These are phyloP conservation scores for Pterois miles DNA, from an alignment of 2,797 vertebrate genomes.

Conservation along the genomic window DNA sequence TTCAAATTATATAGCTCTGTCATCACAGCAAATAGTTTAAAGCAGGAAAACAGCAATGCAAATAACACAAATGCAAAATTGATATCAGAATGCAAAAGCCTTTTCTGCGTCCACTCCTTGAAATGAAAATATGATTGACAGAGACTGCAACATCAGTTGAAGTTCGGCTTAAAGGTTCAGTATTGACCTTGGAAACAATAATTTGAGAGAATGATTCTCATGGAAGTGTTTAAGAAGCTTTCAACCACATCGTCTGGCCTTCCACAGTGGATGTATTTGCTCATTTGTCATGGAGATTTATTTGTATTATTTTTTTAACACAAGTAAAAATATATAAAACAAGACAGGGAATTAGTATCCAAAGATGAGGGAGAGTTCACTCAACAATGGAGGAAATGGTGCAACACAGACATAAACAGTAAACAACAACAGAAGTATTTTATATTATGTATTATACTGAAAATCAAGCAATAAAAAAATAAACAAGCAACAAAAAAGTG, in stretches of 20 bases:
- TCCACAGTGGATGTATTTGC: background rate
- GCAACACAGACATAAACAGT: rapidly evolving
- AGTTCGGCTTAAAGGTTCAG: background rate
- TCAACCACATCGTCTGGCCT: background rate
- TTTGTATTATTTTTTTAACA: no score
- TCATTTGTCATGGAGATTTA: background rate
- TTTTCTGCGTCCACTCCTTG: background rate
- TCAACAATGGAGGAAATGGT: no score
- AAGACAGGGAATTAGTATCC: no score
- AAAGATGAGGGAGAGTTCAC: no score
- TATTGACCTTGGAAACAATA: background rate
- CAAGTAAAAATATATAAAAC: no score
- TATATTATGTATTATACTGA: no score
- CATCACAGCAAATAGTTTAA: background rate
- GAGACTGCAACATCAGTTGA: background rate
- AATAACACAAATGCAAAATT: background rate
- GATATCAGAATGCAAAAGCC: background rate
- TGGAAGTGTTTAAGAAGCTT: background rate
- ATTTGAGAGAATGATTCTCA: background rate
- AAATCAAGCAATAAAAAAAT: no score
- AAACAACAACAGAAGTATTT: no score
- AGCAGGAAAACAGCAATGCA: background rate
- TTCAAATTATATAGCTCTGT: background rate
- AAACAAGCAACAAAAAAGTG: no score
- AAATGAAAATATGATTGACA: background rate